Evolutionary conservation across 2,797 vertebrate species (phyloP).

Genomic region (Pterois miles): DNA sequence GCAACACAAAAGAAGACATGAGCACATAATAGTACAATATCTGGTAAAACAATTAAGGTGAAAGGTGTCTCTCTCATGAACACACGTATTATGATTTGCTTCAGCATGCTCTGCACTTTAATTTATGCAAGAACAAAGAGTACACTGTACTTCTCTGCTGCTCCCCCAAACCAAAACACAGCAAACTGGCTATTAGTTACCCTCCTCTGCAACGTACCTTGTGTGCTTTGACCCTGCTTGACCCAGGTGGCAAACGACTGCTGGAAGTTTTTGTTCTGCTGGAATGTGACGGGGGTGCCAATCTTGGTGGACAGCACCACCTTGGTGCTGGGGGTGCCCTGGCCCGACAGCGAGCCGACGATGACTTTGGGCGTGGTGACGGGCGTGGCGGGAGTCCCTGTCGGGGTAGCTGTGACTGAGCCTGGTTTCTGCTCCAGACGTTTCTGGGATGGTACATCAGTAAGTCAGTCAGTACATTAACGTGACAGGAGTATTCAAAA

Average conservation of each 20-base stretch:
- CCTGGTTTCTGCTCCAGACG: slow-evolving; percentile 92
- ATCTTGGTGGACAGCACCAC: slow-evolving; percentile 95
- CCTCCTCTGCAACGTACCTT: slow-evolving; percentile 79
- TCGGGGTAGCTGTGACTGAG: slow-evolving; percentile 76
- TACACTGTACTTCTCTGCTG: background rate
- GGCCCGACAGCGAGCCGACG: slow-evolving; percentile 88
- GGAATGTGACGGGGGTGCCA: slow-evolving; percentile 96
- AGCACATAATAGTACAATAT: background rate
- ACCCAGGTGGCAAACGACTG: slow-evolving; percentile 98
- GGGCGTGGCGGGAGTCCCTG: slow-evolving; percentile 81
- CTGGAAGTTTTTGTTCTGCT: slow-evolving; percentile 98
- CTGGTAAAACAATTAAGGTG: background rate
- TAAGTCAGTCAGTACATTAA: background rate
- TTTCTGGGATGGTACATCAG: slow-evolving; percentile 81
- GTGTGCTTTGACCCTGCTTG: slow-evolving; percentile 93
- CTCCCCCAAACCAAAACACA: background rate
- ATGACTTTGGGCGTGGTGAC: slow-evolving; percentile 90
- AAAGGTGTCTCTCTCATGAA: background rate
- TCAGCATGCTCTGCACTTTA: background rate
- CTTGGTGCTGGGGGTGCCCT: slow-evolving; percentile 90
- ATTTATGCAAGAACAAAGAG: background rate
- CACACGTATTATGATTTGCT: background rate
- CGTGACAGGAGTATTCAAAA: background rate
- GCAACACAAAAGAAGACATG: background rate
- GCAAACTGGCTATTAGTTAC: background rate